Conservation (phyloP, 2,888 invertebrate species). For the Stenurella melanura region DNA sequence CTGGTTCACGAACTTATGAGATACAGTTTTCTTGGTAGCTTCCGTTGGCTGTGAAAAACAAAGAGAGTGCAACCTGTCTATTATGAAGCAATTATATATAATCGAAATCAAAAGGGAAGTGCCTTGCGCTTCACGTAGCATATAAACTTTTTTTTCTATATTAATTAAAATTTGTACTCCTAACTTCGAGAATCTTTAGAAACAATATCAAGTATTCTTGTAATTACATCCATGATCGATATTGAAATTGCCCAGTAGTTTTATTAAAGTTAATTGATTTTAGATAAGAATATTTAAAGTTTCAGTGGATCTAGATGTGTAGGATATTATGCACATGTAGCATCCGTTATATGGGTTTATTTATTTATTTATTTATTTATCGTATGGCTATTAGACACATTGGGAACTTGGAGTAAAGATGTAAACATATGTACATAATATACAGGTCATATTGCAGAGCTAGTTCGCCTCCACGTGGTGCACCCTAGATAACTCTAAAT, state of each 20-base stretch:
- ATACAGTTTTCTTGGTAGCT: neutral
- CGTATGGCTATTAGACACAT: too few relatives aligned
- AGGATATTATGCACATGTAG: too few relatives aligned
- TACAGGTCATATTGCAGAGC: too few relatives aligned
- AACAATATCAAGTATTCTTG: neutral
- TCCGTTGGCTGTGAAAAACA: neutral
- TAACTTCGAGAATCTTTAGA: neutral
- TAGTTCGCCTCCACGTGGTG: too few relatives aligned
- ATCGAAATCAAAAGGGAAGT: constrained; percentile 6
- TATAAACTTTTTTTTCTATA: neutral
- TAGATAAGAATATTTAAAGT: neutral
- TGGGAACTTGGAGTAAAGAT: too few relatives aligned
- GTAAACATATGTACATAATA: too few relatives aligned
- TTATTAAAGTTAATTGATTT: neutral
- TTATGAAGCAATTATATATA: neutral
- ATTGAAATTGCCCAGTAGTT: neutral
- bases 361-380: too few relatives aligned
- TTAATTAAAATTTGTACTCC: constrained; percentile 1
- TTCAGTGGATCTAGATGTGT: too few relatives aligned
- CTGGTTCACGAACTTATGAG: neutral
- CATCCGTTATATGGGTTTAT: too few relatives aligned
- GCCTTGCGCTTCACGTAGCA: neutral
- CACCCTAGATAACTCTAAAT: too few relatives aligned
- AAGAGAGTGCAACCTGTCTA: neutral
- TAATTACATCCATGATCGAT: neutral